A percentile compares a stretch with the other conserved stretches of the same genome.
phyloP scores from a whole-genome alignment of 1,140 invertebrate genomes.

The Zaprionus camerounensis region DNA sequence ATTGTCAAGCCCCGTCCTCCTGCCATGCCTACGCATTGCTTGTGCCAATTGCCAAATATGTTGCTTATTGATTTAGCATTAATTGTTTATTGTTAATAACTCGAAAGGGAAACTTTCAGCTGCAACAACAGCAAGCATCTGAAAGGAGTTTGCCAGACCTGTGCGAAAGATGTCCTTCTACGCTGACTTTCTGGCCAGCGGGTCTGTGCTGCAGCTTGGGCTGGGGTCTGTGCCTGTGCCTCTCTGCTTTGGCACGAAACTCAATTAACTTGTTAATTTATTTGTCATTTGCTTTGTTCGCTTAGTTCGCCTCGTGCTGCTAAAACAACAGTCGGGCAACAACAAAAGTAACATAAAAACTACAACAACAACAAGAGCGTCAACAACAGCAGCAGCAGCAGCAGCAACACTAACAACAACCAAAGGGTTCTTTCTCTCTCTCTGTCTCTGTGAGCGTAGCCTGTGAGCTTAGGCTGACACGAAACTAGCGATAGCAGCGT shows the following conservation, averaged over 20 bases:
- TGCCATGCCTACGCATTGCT: not conserved
- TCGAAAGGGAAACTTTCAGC: conserved; percentile 34
- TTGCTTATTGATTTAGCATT: conserved; percentile 76
- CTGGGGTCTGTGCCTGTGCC: not conserved
- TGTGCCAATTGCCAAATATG: conserved; percentile 29
- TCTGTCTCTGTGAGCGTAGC: not conserved
- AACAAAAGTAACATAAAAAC: conserved; percentile 1
- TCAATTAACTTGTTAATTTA: conserved; percentile 82
- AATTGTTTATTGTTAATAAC: conserved; percentile 80
- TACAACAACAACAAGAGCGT: not conserved
- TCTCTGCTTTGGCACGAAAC: conserved; percentile 60
- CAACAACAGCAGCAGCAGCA: conserved; percentile 4
- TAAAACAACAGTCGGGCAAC: conserved; percentile 29
- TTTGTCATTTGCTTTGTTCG: conserved; percentile 77
- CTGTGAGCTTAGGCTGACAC: not conserved
- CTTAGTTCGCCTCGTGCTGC: conserved; percentile 36
- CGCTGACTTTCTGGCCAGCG: conserved; percentile 38
- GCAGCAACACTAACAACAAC: conserved; percentile 4
- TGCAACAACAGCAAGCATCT: conserved; percentile 35
- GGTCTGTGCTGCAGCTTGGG: not conserved
- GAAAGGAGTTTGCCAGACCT: conserved; percentile 36
- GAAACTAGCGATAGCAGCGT: not conserved
- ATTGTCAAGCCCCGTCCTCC: conserved; percentile 18
- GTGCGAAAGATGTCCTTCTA: not conserved
- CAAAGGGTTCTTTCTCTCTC: not conserved